Evolutionary conservation across 1,140 invertebrate species (phyloP).

Genomic region (Propsilocerus akamusi): DNA sequence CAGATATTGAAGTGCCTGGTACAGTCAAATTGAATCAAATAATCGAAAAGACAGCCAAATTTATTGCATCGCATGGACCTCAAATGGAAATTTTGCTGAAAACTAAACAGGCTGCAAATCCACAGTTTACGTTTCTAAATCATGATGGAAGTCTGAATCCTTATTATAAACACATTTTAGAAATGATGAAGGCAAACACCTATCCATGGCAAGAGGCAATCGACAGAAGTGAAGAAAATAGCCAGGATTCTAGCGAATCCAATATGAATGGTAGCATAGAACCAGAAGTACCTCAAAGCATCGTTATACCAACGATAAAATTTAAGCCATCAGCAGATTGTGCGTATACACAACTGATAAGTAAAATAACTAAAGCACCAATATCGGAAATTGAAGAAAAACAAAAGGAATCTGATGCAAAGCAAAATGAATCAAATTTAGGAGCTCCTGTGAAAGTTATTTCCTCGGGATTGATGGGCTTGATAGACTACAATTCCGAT

Average conservation of each 20-base stretch:
- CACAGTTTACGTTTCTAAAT: conserved; percentile 84
- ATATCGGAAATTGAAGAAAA: conserved; percentile 13
- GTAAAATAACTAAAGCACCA: conserved; percentile 57
- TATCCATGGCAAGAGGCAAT: conserved; percentile 39
- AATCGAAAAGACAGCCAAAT: conserved; percentile 91
- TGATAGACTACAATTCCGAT: conserved; percentile 11
- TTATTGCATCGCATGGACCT: conserved; percentile 79
- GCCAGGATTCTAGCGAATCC: conserved; percentile 12
- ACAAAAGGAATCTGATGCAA: conserved; percentile 11
- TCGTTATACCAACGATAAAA: conserved; percentile 29
- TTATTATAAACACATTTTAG: conserved; percentile 76
- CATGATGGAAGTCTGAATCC: conserved; percentile 68
- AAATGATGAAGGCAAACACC: conserved; percentile 61
- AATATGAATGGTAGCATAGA: not conserved
- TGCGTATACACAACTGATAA: conserved; percentile 67
- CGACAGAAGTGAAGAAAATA: conserved; percentile 32
- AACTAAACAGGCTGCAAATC: conserved; percentile 86
- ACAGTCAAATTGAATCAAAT: conserved; percentile 82
- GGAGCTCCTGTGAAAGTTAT: conserved; percentile 14
- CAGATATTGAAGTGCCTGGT: conserved; percentile 62
- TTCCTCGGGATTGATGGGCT: conserved; percentile 30
- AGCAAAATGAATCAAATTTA: conserved; percentile 1
- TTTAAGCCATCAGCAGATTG: conserved; percentile 68
- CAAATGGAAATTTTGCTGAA: conserved; percentile 99
- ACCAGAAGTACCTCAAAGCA: not conserved